phyloP scores from a whole-genome alignment of 2,797 vertebrate species.

The Eutrigla gurnardus region DNA sequence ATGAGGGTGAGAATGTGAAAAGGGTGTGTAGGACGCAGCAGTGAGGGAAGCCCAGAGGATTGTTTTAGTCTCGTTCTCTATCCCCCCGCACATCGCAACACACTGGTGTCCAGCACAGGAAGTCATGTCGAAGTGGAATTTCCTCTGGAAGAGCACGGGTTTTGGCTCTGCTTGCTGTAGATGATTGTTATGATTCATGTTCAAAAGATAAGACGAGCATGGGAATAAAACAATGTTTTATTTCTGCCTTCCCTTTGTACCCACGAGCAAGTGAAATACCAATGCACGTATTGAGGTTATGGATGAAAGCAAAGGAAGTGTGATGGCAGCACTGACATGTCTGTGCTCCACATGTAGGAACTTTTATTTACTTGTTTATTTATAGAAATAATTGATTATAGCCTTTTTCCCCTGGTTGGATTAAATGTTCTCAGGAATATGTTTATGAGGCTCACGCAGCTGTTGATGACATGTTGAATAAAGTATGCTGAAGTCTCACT shows the following conservation, averaged over 20 bases:
- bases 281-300: not conserved
- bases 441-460: constrained; percentile 55
- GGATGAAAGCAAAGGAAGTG: not conserved
- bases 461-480: constrained; percentile 64
- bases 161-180: constrained; percentile 42
- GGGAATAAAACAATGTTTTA: not conserved
- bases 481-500: constrained; percentile 61
- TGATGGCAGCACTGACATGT: too few relatives aligned
- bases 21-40: constrained; percentile 1
- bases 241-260: not conserved
- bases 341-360: not conserved
- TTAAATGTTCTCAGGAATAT: constrained; percentile 18
- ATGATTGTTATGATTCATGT: constrained; percentile 8
- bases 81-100: not conserved
- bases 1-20: constrained; percentile 6
- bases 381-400: not conserved
- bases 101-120: constrained; percentile 58
- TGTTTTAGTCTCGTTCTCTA: constrained; percentile 11
- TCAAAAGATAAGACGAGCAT: constrained; percentile 3
- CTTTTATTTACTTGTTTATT: too few relatives aligned
- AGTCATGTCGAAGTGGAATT: constrained; percentile 66
- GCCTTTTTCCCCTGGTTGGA: not conserved
- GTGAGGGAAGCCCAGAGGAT: constrained; percentile 21
- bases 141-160: constrained; percentile 59
- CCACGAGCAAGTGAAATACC: not conserved